Evolutionary conservation across 2,888 invertebrate species (phyloP), one percentile per base, ranked within the genome.

Genomic region (Drosophila mimica): DNA sequence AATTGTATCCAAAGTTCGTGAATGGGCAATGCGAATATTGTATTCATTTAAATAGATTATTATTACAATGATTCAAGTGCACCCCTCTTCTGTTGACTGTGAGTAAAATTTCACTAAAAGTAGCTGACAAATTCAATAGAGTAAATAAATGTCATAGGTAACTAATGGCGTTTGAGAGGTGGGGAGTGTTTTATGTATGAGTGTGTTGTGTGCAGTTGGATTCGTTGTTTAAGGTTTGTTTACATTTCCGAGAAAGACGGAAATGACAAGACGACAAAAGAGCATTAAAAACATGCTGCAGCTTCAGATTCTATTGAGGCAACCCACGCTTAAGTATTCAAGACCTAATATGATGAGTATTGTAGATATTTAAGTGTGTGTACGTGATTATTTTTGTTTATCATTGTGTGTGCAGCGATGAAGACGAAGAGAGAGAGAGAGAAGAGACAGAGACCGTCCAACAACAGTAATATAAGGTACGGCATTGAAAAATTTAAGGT

Each of bases 361-460:
- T 30, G 43, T 34, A 54, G 49, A 17, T 60, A 28, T 46, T 17
- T 61, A 52, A 36, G 46, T 62, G 33, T 76, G 52, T 72, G 70
- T 77, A 88, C 90, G 85, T 89, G 90, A 86, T 85, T 46, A 78
- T 76, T 80, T 89, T 89, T 85, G 78, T 88, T 85, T 86, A 88
- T 88, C 71, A 72, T 70, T 70, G n/a, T 56, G 9, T 71, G 70
- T 76, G 70, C 70, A 70, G 62, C 61, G 76, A 70, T 54, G 38
- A 43, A 58, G 11, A 28, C 25, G 38, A 34, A 57, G 49, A 40
- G 25, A 58, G 38, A 33, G 38, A 30, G 56, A 57, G 36, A 34
- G 38, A 58, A 17, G 51, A 30, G 17, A 60, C 36, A 17, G 53
- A 17, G 9, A 17, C 33, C 25, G 17, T 9, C 28, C 38, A 49